These are phyloP conservation scores for Aporophyla nigra DNA, from an alignment of 2,888 invertebrate species.

Conservation along the genomic window DNA sequence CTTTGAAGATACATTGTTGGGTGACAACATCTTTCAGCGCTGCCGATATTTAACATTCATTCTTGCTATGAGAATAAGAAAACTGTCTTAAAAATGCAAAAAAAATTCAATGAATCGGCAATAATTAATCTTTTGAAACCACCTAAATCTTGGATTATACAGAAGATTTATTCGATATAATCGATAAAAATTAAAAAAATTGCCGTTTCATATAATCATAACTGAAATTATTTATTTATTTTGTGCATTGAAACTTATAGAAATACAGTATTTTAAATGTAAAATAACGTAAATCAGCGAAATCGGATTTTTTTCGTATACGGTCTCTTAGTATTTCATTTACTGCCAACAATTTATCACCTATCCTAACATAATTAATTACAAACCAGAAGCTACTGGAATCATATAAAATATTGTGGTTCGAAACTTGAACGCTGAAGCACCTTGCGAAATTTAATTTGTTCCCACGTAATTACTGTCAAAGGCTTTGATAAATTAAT, in stretches of 20 bases:
- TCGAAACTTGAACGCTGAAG: neutral
- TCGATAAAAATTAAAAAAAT: too few species aligned
- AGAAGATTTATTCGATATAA: too few species aligned
- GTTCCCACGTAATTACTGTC: constrained; percentile 31
- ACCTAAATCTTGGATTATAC: too few species aligned
- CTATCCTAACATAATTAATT: constrained; percentile 5
- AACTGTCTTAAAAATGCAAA: neutral
- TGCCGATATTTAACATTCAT: constrained; percentile 35
- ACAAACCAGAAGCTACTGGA: constrained; percentile 7
- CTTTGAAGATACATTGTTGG: constrained; percentile 57
- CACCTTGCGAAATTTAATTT: constrained; percentile 32
- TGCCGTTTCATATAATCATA: too few species aligned
- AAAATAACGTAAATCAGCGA: too few species aligned
- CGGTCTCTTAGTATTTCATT: neutral
- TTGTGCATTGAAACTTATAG: too few species aligned
- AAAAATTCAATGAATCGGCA: too few species aligned
- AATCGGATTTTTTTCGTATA: too few species aligned
- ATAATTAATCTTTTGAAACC: too few species aligned
- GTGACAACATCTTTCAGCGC: constrained; percentile 50
- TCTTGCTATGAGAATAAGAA: neutral
- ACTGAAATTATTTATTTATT: too few species aligned
- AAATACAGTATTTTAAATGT: too few species aligned
- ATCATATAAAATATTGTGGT: constrained; percentile 3
- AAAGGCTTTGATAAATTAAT: constrained; percentile 45
- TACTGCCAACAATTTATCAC: neutral